Evolutionary conservation across 2,888 invertebrate species (phyloP).

Genomic region (Anodontia alba): DNA sequence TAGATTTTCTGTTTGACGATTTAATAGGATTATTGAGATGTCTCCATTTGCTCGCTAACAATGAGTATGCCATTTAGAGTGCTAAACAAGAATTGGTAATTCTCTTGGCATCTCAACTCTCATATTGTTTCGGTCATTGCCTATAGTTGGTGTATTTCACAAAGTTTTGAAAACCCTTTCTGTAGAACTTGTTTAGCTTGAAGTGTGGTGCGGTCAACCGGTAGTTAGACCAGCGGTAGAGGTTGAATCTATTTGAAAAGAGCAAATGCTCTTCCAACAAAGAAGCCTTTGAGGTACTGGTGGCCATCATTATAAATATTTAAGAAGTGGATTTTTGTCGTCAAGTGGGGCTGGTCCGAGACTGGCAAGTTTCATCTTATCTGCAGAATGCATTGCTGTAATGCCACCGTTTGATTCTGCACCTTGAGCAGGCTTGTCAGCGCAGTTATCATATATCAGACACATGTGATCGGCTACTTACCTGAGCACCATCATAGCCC

Average conservation of each 20-base stretch:
- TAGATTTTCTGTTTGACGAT: neutral
- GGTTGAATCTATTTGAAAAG: slow-evolving; percentile 47
- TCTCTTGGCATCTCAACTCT: slow-evolving; percentile 33
- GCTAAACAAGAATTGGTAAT: slow-evolving; percentile 14
- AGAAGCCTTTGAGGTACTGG: slow-evolving; percentile 46
- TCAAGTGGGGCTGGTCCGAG: slow-evolving; percentile 55
- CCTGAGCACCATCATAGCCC: no score
- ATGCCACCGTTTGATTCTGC: no score
- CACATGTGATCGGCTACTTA: no score
- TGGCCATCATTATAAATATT: slow-evolving; percentile 60
- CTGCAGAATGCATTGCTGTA: no score
- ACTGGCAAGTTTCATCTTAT: slow-evolving; percentile 38
- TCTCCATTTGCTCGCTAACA: slow-evolving; percentile 16
- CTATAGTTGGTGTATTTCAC: slow-evolving; percentile 40
- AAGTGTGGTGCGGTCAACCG: no score
- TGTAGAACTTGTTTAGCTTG: no score
- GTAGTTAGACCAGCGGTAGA: slow-evolving; percentile 60
- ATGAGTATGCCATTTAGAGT: slow-evolving; percentile 23
- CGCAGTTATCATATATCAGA: no score
- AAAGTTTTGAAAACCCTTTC: slow-evolving; percentile 61
- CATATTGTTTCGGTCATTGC: slow-evolving; percentile 58
- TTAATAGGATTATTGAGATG: neutral
- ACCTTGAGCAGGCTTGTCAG: no score
- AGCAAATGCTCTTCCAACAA: slow-evolving; percentile 55
- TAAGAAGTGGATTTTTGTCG: slow-evolving; percentile 25